A percentile compares a stretch with the other conserved stretches of the same genome.
Conservation (phyloP, 2,797 vertebrate species). For the Artibeus jamaicensis region DNA sequence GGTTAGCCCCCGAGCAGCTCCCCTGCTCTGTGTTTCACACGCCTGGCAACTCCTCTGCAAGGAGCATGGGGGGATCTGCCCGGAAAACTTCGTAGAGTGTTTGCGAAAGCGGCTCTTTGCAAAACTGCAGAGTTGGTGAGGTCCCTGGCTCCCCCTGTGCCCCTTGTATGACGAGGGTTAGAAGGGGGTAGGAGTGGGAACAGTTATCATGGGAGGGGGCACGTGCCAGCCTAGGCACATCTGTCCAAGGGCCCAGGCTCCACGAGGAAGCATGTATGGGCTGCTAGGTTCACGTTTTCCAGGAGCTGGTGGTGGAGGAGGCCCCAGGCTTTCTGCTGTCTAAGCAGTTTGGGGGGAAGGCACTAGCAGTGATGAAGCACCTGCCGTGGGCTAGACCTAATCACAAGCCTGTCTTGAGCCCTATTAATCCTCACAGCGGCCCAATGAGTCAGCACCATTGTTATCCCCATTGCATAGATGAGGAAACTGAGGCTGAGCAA, state of each 20-base stretch:
- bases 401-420: neutral
- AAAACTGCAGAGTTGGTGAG: neutral
- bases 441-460: no score
- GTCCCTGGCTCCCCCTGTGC: neutral
- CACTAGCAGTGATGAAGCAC: accelerated
- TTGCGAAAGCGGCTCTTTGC: neutral
- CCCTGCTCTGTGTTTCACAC: accelerated
- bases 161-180: no score
- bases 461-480: neutral
- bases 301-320: neutral
- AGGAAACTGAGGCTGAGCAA: neutral
- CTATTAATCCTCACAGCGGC: neutral
- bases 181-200: neutral
- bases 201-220: neutral
- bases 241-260: neutral
- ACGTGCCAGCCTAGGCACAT: neutral
- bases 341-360: neutral
- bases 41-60: neutral
- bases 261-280: neutral
- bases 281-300: neutral
- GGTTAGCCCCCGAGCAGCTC: neutral
- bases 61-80: neutral
- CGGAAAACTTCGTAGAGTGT: neutral
- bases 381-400: neutral
- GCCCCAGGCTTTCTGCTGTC: neutral